phyloP scores from a whole-genome alignment of 2,888 invertebrate species.

The Pollenia labialis region DNA sequence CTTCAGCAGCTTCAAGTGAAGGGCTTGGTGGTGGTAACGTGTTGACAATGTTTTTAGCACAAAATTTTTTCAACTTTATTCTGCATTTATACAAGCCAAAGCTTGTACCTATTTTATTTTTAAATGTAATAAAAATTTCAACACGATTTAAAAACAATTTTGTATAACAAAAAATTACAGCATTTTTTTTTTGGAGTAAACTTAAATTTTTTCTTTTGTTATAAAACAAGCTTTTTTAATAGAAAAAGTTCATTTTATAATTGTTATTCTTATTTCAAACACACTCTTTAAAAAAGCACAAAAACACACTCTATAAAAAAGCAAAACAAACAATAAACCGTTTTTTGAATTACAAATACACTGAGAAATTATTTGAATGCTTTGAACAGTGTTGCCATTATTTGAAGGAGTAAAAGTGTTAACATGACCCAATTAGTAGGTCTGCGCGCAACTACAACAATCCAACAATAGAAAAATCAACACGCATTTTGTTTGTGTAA shows the following conservation, averaged over 20 bases:
- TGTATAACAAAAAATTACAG: not conserved
- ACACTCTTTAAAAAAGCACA: not conserved
- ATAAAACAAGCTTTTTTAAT: slow-evolving; percentile 14
- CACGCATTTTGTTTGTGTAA: too few relatives aligned
- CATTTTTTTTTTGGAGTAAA: not conserved
- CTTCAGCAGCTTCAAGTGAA: slow-evolving; percentile 66
- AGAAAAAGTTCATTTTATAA: not conserved
- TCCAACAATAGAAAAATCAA: too few relatives aligned
- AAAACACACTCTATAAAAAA: too few relatives aligned
- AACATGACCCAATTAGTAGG: too few relatives aligned
- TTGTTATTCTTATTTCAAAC: not conserved
- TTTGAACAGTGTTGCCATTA: too few relatives aligned
- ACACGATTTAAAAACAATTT: slow-evolving; percentile 23
- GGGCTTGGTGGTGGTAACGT: slow-evolving; percentile 70
- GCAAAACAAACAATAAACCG: too few relatives aligned
- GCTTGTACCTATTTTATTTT: slow-evolving; percentile 8
- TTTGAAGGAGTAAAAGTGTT: too few relatives aligned
- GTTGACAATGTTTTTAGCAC: slow-evolving; percentile 32
- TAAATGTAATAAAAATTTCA: not conserved
- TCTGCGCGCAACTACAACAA: too few relatives aligned
- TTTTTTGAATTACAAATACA: too few relatives aligned
- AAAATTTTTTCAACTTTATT: not conserved
- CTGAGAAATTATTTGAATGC: too few relatives aligned
- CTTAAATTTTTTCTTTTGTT: not conserved
- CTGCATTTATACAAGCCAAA: not conserved